Evolutionary conservation across 2,797 vertebrate genomes (phyloP).

Genomic region (Galagoides demidoff): DNA sequence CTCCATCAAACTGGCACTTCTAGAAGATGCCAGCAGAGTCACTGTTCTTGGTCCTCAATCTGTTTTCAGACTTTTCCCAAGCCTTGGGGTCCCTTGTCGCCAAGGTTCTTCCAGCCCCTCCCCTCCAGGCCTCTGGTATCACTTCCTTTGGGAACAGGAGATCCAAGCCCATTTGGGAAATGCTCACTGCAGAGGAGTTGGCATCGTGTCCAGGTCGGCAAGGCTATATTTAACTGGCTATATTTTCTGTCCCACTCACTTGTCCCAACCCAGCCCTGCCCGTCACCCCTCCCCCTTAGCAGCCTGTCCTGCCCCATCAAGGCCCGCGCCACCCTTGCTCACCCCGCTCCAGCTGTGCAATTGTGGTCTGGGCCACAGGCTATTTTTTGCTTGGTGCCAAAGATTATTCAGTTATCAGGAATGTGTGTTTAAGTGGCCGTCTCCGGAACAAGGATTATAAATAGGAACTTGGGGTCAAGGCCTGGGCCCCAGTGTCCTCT

Average conservation of each 20-base stretch:
- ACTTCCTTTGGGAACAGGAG: constrained; percentile 63
- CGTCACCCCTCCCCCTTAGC: background rate
- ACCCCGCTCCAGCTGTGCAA: constrained; percentile 80
- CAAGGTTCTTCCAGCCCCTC: background rate
- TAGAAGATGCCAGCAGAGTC: background rate
- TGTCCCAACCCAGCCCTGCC: constrained; percentile 33
- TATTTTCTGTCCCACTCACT: constrained; percentile 80
- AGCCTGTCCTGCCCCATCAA: constrained; percentile 64
- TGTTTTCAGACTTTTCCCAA: background rate
- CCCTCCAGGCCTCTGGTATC: constrained; percentile 13
- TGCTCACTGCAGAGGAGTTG: constrained; percentile 61
- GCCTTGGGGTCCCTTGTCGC: background rate
- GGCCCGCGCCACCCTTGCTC: constrained; percentile 56
- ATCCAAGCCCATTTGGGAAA: constrained; percentile 71
- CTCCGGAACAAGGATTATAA: constrained; percentile 85
- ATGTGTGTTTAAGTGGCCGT: constrained; percentile 85
- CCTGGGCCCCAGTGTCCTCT: constrained; percentile 65
- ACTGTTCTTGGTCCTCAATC: background rate
- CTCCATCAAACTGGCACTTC: background rate
- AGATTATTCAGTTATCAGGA: constrained; percentile 88
- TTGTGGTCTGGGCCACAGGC: constrained; percentile 86
- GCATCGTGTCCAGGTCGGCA: constrained; percentile 46
- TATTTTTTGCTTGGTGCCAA: constrained; percentile 85
- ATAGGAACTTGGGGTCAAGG: constrained; percentile 84
- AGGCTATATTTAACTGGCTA: constrained; percentile 76